These are phyloP conservation scores for Himalopsyche kuldschensis DNA, from an alignment of 2,888 invertebrate genomes.

Conservation along the genomic window DNA sequence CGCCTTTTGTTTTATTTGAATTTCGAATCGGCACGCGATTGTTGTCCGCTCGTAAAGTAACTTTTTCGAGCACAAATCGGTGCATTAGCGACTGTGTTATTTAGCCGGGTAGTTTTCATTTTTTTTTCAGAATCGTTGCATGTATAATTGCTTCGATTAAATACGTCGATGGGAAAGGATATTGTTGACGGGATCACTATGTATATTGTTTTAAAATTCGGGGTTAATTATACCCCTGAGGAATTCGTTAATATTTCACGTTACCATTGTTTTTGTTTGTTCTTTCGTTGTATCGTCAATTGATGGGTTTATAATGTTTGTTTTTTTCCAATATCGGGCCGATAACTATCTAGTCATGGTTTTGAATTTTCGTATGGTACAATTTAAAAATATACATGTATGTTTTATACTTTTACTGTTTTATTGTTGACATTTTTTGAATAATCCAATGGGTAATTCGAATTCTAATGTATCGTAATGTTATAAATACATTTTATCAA, in stretches of 20 bases:
- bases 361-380: too few relatives aligned
- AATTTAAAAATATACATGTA: too few relatives aligned
- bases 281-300: neutral
- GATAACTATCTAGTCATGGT: too few relatives aligned
- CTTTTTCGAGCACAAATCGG: constrained; percentile 13
- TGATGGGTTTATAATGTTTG: neutral
- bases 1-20: constrained; percentile 37
- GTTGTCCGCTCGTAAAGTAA: constrained; percentile 10
- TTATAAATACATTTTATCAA: too few relatives aligned
- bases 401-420: too few relatives aligned
- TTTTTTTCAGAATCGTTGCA: constrained; percentile 5
- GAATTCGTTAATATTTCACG: constrained; percentile 5
- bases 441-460: too few relatives aligned
- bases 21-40: constrained; percentile 38
- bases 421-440: too few relatives aligned
- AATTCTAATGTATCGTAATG: too few relatives aligned
- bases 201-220: neutral
- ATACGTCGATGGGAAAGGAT: neutral
- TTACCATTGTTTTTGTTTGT: neutral
- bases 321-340: too few relatives aligned
- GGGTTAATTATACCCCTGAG: constrained; percentile 28
- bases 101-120: neutral
- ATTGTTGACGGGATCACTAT: constrained; percentile 4
- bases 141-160: constrained; percentile 7
- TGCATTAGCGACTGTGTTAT: constrained; percentile 14